Evolutionary conservation across 2,797 vertebrate species (phyloP), one percentile per base, ranked within the genome.

Genomic region (Ptychobarbus kaznakovi): DNA sequence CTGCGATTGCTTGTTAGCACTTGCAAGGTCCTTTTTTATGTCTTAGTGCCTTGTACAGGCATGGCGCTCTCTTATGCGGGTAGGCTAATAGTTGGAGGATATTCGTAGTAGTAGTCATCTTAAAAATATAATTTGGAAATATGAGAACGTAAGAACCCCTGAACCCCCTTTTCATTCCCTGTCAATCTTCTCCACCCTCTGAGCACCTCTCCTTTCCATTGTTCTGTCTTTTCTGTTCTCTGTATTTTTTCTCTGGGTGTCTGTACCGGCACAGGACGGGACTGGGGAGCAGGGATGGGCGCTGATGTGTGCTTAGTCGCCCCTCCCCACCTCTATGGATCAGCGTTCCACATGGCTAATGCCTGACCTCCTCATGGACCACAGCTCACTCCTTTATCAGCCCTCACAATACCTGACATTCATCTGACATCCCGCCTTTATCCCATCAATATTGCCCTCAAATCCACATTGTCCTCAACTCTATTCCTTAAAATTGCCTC

Each of bases 381-480:
- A 85, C 35, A 32, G 89, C 87, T 75, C 74, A 82, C 85, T 86
- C 84, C 81, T 90, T 90, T 89, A 90, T 90, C 72, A 83, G 73
- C 69, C 85, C 49, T 76, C 86, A 91, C 90, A 92, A 91, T 91
- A 90, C 88, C 90, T 91, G 91, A 90, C 91, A 91, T 90, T 91
- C 89, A 90, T 90, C 89, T 88, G 84, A 86, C 82, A 87, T 86
- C 87, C 82, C 84, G 73, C 81, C 87, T 88, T 88, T 89, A 90
- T 91, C 86, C 88, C 84, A 86, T 89, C 87, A 87, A 88, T 87
- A 88, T 86, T 80, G 63, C 84, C 84, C 80, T 87, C 80, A 66
- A 83, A 85, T 82, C 86, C 58, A 13, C 87, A 89, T 90, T 87
- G 86, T 90, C 84, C 86, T 81, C 42, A 69, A 46, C 65, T 65